Evolutionary conservation across 2,797 vertebrate species (phyloP).

Genomic region (Sebastes umbrosus): DNA sequence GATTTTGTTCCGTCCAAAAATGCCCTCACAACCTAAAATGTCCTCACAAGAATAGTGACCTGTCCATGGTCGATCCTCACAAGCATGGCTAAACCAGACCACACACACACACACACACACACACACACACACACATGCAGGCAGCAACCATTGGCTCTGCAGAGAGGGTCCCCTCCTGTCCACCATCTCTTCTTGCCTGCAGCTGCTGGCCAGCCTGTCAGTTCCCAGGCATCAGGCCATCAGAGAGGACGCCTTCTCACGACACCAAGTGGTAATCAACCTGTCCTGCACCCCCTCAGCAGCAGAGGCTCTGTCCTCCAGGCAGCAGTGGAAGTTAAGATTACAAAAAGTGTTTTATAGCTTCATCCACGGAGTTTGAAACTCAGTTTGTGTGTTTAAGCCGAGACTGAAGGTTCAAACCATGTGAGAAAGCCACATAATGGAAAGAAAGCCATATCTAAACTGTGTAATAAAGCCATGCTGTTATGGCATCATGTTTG

Average conservation of each 20-base stretch:
- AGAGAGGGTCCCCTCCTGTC: constrained; percentile 69
- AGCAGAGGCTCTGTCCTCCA: background rate
- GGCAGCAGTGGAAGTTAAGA: background rate
- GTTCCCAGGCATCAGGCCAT: constrained; percentile 72
- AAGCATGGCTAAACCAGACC: constrained; percentile 35
- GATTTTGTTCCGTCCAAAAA: background rate
- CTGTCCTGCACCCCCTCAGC: constrained; percentile 49
- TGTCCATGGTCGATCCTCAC: constrained; percentile 18
- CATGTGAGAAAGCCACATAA: background rate
- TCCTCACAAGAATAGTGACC: constrained; percentile 26
- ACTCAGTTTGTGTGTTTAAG: background rate
- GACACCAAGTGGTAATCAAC: constrained; percentile 79
- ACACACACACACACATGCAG: constrained; percentile 58
- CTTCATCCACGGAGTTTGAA: background rate
- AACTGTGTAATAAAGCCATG: background rate
- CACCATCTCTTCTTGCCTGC: constrained; percentile 69
- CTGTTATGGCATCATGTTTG: background rate
- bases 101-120: constrained; percentile 44
- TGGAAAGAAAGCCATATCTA: background rate
- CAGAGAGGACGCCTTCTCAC: constrained; percentile 66
- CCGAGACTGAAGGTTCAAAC: background rate
- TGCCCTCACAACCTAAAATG: background rate
- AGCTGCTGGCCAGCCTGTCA: constrained; percentile 79
- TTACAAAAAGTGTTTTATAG: background rate
- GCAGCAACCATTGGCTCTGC: constrained; percentile 76